These are phyloP conservation scores for Pristionchus exspectatus DNA, from an alignment of 2,888 invertebrate genomes.

Conservation along the genomic window DNA sequence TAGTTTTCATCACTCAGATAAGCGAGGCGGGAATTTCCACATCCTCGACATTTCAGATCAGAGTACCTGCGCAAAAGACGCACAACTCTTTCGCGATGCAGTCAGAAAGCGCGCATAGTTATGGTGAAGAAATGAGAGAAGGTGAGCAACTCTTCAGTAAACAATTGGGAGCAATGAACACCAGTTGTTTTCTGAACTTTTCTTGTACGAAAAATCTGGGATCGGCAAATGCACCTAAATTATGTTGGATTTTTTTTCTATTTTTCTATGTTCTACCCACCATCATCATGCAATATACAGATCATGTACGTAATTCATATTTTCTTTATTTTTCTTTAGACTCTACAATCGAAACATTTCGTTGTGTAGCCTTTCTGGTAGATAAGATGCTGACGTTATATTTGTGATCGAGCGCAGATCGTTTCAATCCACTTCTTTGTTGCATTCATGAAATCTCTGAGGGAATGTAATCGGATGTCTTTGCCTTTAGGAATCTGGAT, in stretches of 20 bases:
- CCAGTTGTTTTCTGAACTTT: background rate
- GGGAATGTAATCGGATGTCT: no score
- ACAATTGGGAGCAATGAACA: background rate
- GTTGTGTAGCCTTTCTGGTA: constrained; percentile 6
- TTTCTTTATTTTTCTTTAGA: background rate
- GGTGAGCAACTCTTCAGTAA: background rate
- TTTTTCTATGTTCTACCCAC: background rate
- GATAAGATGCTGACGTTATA: background rate
- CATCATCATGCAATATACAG: no score
- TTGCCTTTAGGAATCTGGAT: no score
- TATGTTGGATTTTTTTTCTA: background rate
- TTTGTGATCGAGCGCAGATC: background rate
- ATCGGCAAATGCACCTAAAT: background rate
- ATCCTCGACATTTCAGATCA: background rate
- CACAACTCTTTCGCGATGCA: background rate
- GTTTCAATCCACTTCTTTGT: background rate
- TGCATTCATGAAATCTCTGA: background rate
- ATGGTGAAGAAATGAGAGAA: background rate
- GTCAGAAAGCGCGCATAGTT: background rate
- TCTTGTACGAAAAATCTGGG: background rate
- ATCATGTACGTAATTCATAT: no score
- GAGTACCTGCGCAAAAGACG: constrained; percentile 1
- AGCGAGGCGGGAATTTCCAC: background rate
- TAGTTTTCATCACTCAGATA: background rate
- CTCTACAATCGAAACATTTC: background rate